These are phyloP conservation scores for Patella pellucida DNA, from an alignment of 2,888 invertebrate species.

Conservation along the genomic window DNA sequence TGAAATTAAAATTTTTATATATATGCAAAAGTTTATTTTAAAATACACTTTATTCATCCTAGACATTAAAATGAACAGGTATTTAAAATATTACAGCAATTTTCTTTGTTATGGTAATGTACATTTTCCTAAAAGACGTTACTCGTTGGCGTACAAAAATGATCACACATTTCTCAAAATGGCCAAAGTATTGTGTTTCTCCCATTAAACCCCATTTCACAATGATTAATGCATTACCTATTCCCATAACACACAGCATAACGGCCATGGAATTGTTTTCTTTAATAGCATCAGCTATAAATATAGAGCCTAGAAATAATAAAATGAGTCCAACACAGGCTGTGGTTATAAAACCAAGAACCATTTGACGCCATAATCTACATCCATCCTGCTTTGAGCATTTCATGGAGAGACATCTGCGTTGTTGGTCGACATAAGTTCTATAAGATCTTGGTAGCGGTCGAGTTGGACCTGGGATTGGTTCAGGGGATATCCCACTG, in stretches of 20 bases:
- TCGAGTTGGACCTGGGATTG: conserved; percentile 27
- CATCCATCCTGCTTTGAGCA: conserved; percentile 39
- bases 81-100: too few relatives aligned
- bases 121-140: too few relatives aligned
- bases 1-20: conserved; percentile 35
- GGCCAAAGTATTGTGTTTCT: too few relatives aligned
- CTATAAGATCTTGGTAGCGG: conserved; percentile 33
- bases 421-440: conserved; percentile 40
- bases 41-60: too few relatives aligned
- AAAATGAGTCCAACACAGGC: conserved; percentile 58
- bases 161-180: too few relatives aligned
- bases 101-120: too few relatives aligned
- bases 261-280: conserved; percentile 59
- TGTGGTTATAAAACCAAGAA: conserved; percentile 60
- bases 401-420: conserved; percentile 26
- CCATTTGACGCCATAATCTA: conserved; percentile 59
- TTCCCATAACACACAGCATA: conserved; percentile 65
- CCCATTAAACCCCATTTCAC: too few relatives aligned
- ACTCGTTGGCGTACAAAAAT: too few relatives aligned
- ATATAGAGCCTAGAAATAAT: conserved; percentile 58
- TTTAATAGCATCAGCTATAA: conserved; percentile 56
- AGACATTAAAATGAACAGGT: too few relatives aligned
- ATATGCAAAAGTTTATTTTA: too few relatives aligned
- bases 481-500: not conserved
- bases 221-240: conserved; percentile 46